Evolutionary conservation across 2,888 invertebrate genomes (phyloP).

Genomic region (Buathra laborator): DNA sequence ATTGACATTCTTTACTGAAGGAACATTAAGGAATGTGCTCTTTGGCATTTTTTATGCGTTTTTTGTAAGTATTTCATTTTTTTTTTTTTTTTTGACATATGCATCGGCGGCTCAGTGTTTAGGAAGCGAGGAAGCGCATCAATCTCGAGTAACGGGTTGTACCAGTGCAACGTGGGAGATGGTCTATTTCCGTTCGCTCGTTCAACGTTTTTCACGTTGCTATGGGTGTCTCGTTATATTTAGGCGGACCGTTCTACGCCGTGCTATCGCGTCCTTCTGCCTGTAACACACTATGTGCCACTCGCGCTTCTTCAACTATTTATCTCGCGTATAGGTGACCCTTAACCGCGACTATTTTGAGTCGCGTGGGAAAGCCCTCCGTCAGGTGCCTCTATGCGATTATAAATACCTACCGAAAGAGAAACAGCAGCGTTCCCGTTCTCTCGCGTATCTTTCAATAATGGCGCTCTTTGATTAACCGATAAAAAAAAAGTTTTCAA

Average conservation of each 20-base stretch:
- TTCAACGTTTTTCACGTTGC: constrained; percentile 75
- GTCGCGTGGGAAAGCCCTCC: constrained; percentile 81
- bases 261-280: constrained; percentile 26
- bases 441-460: constrained; percentile 17
- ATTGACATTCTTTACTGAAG: neutral
- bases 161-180: constrained; percentile 79
- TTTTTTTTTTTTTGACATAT: constrained; percentile 3
- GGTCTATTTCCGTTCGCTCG: constrained; percentile 79
- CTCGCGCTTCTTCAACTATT: constrained; percentile 66
- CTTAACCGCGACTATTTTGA: constrained; percentile 77
- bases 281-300: constrained; percentile 33
- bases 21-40: neutral
- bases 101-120: constrained; percentile 44
- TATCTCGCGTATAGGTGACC: constrained; percentile 66
- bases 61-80: constrained; percentile 3
- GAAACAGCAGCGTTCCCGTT: neutral
- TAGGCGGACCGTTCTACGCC: constrained; percentile 65
- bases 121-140: constrained; percentile 57
- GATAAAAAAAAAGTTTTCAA: constrained; percentile 6
- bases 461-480: neutral
- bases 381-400: constrained; percentile 80
- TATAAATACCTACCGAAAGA: constrained; percentile 79
- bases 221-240: constrained; percentile 76
- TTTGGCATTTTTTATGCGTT: neutral
- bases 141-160: constrained; percentile 50